Evolutionary conservation across 2,888 invertebrate species (phyloP).

Genomic region (Drosophila mettleri): DNA sequence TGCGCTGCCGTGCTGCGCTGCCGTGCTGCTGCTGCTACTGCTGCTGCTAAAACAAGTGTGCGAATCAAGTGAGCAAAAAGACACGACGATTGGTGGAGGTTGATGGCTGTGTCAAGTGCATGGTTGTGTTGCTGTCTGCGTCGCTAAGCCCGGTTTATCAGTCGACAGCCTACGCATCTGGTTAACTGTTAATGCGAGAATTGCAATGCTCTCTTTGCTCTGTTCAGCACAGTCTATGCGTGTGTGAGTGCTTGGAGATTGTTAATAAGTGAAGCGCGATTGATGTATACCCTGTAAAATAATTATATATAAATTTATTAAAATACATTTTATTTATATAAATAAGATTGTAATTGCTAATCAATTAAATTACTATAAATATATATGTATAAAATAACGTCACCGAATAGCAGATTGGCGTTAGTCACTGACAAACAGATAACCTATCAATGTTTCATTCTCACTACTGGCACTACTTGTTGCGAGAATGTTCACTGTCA

Average conservation of each 20-base stretch:
- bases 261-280: neutral
- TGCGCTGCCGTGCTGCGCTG: constrained; percentile 2
- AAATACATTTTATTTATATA: no score
- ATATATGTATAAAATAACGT: neutral
- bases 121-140: constrained; percentile 16
- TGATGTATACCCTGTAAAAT: constrained; percentile 34
- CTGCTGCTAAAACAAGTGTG: constrained; percentile 9
- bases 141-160: constrained; percentile 33
- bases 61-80: constrained; percentile 12
- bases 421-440: no score
- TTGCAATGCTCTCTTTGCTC: constrained; percentile 45
- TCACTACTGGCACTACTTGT: no score
- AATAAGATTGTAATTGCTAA: neutral
- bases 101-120: constrained; percentile 40
- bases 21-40: neutral
- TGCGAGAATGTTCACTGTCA: neutral
- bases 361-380: no score
- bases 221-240: neutral
- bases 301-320: neutral
- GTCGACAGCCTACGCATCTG: constrained; percentile 54
- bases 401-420: no score
- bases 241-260: constrained; percentile 16
- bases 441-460: neutral
- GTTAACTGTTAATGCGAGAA: constrained; percentile 48
- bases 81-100: constrained; percentile 4